These are phyloP conservation scores for Leptinotarsa defecta DNA, from an alignment of 1,140 invertebrate genomes.

Conservation along the genomic window DNA sequence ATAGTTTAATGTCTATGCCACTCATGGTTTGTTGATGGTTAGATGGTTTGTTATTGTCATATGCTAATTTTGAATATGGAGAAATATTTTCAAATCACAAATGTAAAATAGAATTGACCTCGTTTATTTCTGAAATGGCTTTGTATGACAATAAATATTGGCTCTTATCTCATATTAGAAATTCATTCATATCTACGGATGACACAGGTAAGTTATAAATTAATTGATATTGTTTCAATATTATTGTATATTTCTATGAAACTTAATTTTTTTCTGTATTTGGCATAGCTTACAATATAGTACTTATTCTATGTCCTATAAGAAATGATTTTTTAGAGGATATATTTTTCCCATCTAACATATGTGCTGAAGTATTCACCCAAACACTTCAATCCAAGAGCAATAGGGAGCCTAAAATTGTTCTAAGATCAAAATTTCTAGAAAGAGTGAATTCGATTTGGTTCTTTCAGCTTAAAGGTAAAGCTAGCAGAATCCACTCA, in stretches of 20 bases:
- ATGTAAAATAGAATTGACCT: not conserved
- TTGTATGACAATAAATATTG: slow-evolving; percentile 92
- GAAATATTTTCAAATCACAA: slow-evolving; percentile 8
- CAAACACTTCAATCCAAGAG: too few relatives aligned
- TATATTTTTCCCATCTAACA: too few relatives aligned
- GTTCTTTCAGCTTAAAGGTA: too few relatives aligned
- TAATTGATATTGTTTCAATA: not conserved
- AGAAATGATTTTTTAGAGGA: too few relatives aligned
- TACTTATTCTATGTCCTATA: too few relatives aligned
- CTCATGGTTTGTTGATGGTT: not conserved
- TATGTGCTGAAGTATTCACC: too few relatives aligned
- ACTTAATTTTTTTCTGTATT: slow-evolving; percentile 59
- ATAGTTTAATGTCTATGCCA: not conserved
- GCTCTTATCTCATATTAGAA: slow-evolving; percentile 88
- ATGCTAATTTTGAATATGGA: not conserved
- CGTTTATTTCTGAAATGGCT: slow-evolving; percentile 68
- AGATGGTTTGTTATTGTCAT: not conserved
- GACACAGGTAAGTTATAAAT: slow-evolving; percentile 71
- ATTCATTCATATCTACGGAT: slow-evolving; percentile 94
- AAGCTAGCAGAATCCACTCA: too few relatives aligned
- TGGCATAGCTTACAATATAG: too few relatives aligned
- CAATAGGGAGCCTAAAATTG: too few relatives aligned
- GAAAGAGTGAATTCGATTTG: too few relatives aligned
- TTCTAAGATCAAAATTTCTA: too few relatives aligned
- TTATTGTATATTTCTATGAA: slow-evolving; percentile 65